Conservation (phyloP, 2,797 vertebrate species). For the Odontamblyopus lacepedii region DNA sequence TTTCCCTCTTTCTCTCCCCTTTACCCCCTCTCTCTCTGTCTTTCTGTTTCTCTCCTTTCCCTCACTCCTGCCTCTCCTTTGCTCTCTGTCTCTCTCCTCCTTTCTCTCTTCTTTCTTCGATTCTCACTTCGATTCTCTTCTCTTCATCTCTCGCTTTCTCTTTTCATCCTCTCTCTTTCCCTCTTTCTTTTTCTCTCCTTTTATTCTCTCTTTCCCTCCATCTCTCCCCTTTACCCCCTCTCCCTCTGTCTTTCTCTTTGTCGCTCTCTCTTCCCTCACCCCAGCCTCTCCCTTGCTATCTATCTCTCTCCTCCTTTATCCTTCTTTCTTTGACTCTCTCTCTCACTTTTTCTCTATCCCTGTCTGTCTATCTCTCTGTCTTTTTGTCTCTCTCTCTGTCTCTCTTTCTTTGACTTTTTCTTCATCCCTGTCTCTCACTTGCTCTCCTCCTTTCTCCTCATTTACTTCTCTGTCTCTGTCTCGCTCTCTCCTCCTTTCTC, state of each 20-base stretch:
- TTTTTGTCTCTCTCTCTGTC: background rate
- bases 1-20: background rate
- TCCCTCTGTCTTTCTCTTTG: background rate
- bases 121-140: background rate
- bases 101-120: constrained; percentile 11
- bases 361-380: background rate
- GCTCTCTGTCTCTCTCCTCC: no score
- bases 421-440: background rate
- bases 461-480: background rate
- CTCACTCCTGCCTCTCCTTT: background rate
- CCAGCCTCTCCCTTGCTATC: background rate
- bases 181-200: background rate
- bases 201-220: background rate
- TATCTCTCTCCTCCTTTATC: background rate
- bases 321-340: no score
- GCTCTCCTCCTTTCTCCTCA: background rate
- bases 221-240: no score
- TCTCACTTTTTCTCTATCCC: background rate
- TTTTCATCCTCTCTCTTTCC: background rate
- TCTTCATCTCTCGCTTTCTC: background rate
- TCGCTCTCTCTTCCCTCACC: background rate
- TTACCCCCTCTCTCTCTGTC: background rate
- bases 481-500: background rate
- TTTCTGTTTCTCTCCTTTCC: background rate
- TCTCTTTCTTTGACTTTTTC: constrained; percentile 1